Evolutionary conservation across 2,888 invertebrate genomes (phyloP), one percentile per base, ranked within the genome.

Genomic region (Eurytoma californica): DNA sequence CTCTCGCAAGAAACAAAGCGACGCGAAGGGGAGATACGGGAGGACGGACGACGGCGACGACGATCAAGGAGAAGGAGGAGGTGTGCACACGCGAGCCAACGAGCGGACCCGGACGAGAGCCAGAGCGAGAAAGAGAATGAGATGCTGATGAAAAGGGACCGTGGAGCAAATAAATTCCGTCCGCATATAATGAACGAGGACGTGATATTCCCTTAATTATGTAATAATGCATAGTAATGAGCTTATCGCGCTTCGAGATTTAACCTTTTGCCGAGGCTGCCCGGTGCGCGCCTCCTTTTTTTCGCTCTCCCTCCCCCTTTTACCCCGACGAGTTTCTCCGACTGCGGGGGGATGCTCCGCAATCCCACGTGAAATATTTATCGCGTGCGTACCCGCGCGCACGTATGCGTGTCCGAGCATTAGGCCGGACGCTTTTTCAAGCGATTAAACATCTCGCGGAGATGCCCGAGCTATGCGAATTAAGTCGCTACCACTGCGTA

Each of bases 171-270:
- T 80, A 80, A 80, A 80, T 80, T 72, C 68, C 53, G 49, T 68
- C 69, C 66, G 72, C 72, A 75, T 80, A 80, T 76, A 80, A 80
- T 70, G 79, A 76, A 76, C 77, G 74, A 72, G 80, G 72, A 78
- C 77, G 81, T 74, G 77, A 77, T 79, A 73, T 77, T 77, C 68
- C 81, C 74, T 81, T 79, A 81, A 81, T 79, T 81, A 77, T 76
- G 73, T 77, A 81, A 79, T 81, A 79, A 81, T 70, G 79, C 74
- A 74, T 74, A 73, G 79, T 81, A 79, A 81, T 76, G 79, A 81
- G 79, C 76, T 81, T 81, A 76, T 80, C 80, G 73, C 78, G 49
- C 67, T 39, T 16, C 53, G 61, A 76, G 79, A 73, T 68, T 79
- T 60, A 75, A 51, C 65, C 58, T 70, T 20, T 60, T 53, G 70